Conservation (phyloP, 2,797 vertebrate genomes). For the Sarcophilus harrisii region DNA sequence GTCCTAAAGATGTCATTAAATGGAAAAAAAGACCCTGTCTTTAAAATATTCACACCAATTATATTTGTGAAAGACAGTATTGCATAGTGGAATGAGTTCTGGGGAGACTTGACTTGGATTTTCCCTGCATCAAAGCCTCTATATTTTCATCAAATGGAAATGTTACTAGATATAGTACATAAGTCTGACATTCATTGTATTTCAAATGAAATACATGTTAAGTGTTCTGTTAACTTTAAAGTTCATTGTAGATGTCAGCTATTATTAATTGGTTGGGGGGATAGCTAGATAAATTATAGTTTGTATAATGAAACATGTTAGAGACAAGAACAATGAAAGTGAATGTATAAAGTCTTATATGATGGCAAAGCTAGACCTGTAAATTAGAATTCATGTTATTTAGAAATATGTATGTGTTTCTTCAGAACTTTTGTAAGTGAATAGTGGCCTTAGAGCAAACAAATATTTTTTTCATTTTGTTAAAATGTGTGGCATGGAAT, state of each 20-base stretch:
- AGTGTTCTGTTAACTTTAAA: not conserved
- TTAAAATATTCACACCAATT: not conserved
- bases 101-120: not conserved
- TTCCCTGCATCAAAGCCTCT: not conserved
- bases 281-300: not conserved
- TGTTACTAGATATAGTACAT: not conserved
- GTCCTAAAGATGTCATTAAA: not conserved
- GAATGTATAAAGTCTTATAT: not conserved
- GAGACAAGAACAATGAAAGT: not conserved
- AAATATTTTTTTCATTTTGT: not conserved
- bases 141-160: not conserved
- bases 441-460: not conserved
- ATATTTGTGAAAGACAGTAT: not conserved
- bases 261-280: not conserved
- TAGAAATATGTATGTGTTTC: not conserved
- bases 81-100: not conserved
- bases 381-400: not conserved
- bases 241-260: not conserved
- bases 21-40: not conserved
- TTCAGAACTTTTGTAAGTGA: not conserved
- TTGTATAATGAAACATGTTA: not conserved
- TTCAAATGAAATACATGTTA: not conserved
- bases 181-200: not conserved
- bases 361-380: not conserved
- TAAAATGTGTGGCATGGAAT: not conserved